Base-by-base conservation (phyloP, 1,140 invertebrate species). In the Luehdorfia chinensis region DNA sequence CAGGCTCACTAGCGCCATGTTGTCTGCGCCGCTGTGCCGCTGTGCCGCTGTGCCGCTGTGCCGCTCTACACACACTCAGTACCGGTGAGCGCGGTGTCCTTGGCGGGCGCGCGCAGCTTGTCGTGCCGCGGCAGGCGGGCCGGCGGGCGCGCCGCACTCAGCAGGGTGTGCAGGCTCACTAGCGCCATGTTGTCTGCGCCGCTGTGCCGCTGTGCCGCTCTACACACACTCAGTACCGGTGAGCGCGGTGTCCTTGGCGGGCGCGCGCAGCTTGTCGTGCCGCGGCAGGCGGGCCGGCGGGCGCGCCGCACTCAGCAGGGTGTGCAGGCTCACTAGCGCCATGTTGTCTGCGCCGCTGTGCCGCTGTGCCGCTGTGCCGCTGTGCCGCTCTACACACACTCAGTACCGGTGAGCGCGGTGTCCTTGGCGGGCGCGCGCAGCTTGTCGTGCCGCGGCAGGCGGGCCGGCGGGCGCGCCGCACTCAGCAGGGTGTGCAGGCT, bases 241-340 rank as follows among this genome's bases (percentile, higher is more conserved):
- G 12, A 76, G 59, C 1, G 66, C 43, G 21, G 59, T 57, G 9
- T 70, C 66, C 47, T 66, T 64, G 12, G 47, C 59, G 28, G 32
- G 41, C 11, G 36, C 14, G 27, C 37, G 57, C 9, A 31, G 53
- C 27, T 51, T 59, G 58, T 59, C 59, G 1, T 19, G 33, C 5
- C 59, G 49, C 43, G 55, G 50, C 36, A 13, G 69, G 59, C 39
- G 64, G 44, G 48, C 59, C 50, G 47, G 65, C 59, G 11, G 75
- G 37, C 59, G 52, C 37, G 65, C 64, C n/a, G 75, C 71, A 50
- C 65, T 70, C 50, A 78, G 63, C 49, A 79, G 50, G 14, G 73
- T 72, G 56, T 78, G 77, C 39, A 78, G 64, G 41, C 69, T 74
- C 23, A 80, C 76, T 16, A 75, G 61, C 48, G 73, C 66, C 62